Conservation (phyloP, 2,113 vertebrate genomes). For the Montifringilla adamsi region DNA sequence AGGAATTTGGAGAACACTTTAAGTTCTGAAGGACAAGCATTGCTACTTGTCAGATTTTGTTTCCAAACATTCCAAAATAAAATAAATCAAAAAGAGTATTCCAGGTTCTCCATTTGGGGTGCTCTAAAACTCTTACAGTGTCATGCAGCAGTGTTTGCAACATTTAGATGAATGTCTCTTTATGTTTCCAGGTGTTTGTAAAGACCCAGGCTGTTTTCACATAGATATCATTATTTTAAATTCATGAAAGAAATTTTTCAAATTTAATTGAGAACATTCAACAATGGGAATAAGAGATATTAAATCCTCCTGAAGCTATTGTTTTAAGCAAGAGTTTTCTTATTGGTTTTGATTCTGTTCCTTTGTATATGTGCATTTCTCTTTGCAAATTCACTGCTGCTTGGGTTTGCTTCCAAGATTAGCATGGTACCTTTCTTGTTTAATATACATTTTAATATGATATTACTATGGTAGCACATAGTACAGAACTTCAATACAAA, state of each 20-base stretch:
- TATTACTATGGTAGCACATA: not conserved
- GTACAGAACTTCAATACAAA: not conserved
- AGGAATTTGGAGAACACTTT: not conserved
- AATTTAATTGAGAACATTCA: not conserved
- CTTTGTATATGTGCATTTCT: not conserved
- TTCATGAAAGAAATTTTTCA: not conserved
- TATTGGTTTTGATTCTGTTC: not conserved
- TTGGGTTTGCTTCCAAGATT: not conserved
- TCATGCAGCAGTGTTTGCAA: not conserved
- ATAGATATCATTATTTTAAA: not conserved
- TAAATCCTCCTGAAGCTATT: not conserved
- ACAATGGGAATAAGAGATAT: not conserved
- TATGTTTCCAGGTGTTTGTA: not conserved
- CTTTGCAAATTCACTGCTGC: not conserved
- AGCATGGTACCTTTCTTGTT: not conserved
- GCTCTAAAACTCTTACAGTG: not conserved
- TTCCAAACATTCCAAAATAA: not conserved
- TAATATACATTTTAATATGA: not conserved
- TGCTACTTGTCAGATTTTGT: not conserved
- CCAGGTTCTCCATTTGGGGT: not conserved
- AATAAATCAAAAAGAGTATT: not conserved
- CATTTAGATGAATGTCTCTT: not conserved
- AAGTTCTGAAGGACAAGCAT: not conserved
- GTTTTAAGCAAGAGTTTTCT: not conserved
- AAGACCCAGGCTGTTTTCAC: not conserved